These are phyloP conservation scores for Drosophila kanapiae DNA, from an alignment of 1,140 invertebrate genomes.

Conservation along the genomic window DNA sequence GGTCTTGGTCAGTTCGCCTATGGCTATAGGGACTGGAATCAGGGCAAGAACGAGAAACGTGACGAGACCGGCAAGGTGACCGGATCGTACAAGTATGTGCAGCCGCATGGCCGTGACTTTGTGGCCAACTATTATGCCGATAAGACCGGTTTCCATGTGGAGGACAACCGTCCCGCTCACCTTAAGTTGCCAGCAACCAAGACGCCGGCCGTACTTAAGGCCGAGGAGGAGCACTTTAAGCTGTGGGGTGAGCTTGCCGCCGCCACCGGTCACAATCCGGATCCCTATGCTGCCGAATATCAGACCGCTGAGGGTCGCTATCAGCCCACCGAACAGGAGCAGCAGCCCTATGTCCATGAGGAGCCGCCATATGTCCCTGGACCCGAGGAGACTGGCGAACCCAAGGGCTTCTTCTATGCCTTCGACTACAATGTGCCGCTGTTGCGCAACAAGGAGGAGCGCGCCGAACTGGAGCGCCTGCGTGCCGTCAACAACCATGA, in stretches of 20 bases:
- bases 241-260: constrained; percentile 88
- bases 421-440: constrained; percentile 88
- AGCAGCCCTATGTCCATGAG: constrained; percentile 73
- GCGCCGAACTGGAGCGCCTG: constrained; percentile 75
- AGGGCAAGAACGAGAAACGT: constrained; percentile 87
- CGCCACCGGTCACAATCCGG: constrained; percentile 86
- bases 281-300: constrained; percentile 84
- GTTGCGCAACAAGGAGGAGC: constrained; percentile 80
- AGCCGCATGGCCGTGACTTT: constrained; percentile 83
- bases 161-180: constrained; percentile 88
- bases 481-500: constrained; percentile 78
- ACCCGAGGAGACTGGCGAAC: constrained; percentile 86
- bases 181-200: constrained; percentile 87
- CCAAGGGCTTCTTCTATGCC: constrained; percentile 89
- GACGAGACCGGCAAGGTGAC: constrained; percentile 75
- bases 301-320: constrained; percentile 72
- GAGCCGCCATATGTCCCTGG: constrained; percentile 78
- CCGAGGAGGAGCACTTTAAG: constrained; percentile 88
- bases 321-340: constrained; percentile 62
- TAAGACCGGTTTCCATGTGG: constrained; percentile 88
- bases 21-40: constrained; percentile 88
- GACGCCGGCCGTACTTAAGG: constrained; percentile 87
- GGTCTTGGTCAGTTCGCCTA: constrained; percentile 88
- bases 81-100: constrained; percentile 84
- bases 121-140: constrained; percentile 88